Conservation (phyloP, 2,797 vertebrate species). For the Erethizon dorsatum region DNA sequence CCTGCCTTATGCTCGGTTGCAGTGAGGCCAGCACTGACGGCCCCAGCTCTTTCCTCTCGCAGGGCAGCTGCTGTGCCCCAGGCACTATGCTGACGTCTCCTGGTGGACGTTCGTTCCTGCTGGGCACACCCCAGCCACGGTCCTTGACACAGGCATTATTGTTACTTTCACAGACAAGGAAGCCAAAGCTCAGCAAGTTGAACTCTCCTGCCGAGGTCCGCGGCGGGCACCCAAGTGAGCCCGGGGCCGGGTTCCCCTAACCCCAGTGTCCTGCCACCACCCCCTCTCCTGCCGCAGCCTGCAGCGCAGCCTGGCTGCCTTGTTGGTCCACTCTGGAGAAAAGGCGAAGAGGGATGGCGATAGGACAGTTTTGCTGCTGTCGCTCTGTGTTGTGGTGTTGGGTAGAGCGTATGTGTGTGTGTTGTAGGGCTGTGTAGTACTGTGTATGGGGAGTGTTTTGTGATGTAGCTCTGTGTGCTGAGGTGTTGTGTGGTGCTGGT, state of each 20-base stretch:
- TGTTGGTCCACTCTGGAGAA: background rate
- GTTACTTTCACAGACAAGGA: background rate
- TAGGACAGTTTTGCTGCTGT: background rate
- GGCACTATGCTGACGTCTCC: background rate
- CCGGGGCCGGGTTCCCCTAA: background rate
- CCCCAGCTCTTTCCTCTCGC: rapidly evolving
- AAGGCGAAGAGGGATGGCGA: background rate
- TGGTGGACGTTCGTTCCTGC: background rate
- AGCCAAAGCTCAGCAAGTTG: background rate
- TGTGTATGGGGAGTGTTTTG: background rate
- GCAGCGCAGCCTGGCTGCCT: background rate
- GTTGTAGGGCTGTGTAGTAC: background rate
- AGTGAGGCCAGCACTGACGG: background rate
- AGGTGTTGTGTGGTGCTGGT: background rate
- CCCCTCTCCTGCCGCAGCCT: background rate
- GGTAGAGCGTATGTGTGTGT: too few species aligned
- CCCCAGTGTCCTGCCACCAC: rapidly evolving
- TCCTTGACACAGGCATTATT: background rate
- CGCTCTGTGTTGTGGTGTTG: background rate
- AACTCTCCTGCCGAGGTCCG: background rate
- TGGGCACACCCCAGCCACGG: background rate
- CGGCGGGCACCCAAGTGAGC: background rate
- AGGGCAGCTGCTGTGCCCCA: background rate
- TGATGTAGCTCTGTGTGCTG: background rate
- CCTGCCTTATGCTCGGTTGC: background rate